Evolutionary conservation across 2,888 invertebrate species (phyloP).

Genomic region (Trichopoda pennipes): DNA sequence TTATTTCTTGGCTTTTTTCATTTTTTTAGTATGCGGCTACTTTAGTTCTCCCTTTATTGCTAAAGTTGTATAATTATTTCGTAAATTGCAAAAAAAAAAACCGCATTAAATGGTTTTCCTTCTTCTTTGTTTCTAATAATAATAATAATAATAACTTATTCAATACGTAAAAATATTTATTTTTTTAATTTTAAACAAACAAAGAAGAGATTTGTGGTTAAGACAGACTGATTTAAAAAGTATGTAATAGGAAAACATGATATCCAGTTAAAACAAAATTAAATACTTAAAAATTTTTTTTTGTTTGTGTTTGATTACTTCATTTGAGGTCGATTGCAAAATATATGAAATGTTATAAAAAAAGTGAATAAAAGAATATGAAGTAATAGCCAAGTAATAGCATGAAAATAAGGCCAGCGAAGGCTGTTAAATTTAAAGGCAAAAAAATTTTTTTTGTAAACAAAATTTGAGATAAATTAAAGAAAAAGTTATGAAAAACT

Average conservation of each 20-base stretch:
- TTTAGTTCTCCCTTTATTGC: background rate
- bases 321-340: too few relatives aligned
- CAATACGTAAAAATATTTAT: background rate
- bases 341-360: background rate
- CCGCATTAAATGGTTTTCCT: background rate
- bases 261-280: background rate
- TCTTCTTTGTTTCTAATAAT: constrained; percentile 17
- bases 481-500: too few relatives aligned
- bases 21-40: background rate
- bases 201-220: constrained; percentile 22
- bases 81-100: constrained; percentile 16
- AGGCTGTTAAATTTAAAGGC: too few relatives aligned
- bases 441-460: too few relatives aligned
- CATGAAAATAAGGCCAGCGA: too few relatives aligned
- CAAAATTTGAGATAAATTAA: too few relatives aligned
- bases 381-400: too few relatives aligned
- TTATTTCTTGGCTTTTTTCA: too few relatives aligned
- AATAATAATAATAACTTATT: constrained; percentile 13
- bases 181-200: background rate
- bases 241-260: constrained; percentile 8
- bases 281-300: background rate
- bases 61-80: constrained; percentile 25
- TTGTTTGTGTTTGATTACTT: too few relatives aligned
- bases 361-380: too few relatives aligned
- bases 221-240: background rate